Evolutionary conservation across 2,797 vertebrate species (phyloP).

Genomic region (Oceanodroma leucorhoa): DNA sequence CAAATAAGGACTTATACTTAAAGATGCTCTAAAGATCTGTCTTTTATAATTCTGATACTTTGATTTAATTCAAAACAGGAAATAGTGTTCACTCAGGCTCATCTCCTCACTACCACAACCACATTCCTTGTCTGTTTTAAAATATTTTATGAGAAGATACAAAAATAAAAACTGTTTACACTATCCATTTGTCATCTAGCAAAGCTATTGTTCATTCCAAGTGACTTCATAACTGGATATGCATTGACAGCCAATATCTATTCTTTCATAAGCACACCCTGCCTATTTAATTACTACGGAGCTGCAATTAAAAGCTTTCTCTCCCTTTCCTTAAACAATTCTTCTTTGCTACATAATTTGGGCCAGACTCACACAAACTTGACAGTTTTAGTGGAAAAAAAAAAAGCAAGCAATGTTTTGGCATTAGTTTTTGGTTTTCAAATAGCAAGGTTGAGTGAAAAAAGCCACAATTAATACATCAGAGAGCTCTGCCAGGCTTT

Average conservation of each 20-base stretch:
- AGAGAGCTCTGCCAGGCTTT: conserved; percentile 62
- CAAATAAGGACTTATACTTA: not conserved
- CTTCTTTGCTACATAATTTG: not conserved
- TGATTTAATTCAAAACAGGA: not conserved
- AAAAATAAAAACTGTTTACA: not conserved
- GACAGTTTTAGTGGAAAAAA: not conserved
- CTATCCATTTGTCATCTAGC: not conserved
- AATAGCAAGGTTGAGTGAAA: not conserved
- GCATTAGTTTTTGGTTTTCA: conserved; percentile 9
- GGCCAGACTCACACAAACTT: not conserved
- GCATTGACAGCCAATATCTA: not conserved
- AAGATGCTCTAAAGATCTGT: not conserved
- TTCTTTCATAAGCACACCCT: not conserved
- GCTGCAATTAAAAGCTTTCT: not conserved
- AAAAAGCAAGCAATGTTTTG: not conserved
- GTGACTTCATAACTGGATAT: not conserved
- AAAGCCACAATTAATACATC: conserved; percentile 69
- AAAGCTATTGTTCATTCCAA: not conserved
- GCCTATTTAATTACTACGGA: not conserved
- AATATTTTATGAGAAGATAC: not conserved
- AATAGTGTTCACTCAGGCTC: not conserved
- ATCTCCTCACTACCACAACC: not conserved
- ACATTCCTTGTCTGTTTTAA: not conserved
- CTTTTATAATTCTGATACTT: not conserved
- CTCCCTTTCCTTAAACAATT: not conserved